Percentiles rank a stretch among this genome's conserved stretches.
Evolutionary conservation across 2,888 invertebrate genomes (phyloP).

Genomic region (Augiades crinisus): DNA sequence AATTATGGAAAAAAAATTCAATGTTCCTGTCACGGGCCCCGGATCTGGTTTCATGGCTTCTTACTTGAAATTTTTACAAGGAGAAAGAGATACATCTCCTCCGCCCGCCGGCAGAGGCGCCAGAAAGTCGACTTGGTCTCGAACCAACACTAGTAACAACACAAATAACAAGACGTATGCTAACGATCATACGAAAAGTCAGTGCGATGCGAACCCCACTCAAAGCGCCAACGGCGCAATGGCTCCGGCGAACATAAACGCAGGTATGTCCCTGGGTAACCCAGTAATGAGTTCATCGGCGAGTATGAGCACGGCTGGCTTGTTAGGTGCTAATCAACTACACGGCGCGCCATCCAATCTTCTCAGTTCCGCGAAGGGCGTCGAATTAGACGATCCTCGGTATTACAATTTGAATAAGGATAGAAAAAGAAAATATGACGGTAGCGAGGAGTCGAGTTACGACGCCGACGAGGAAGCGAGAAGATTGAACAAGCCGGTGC

Average conservation of each 20-base stretch:
- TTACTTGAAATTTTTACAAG: constrained; percentile 91
- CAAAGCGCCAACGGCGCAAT: constrained; percentile 72
- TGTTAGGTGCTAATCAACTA: constrained; percentile 70
- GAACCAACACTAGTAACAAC: constrained; percentile 66
- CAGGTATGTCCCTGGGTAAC: constrained; percentile 63
- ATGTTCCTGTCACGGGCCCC: constrained; percentile 80
- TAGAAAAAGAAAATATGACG: constrained; percentile 85
- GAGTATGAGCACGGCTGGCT: constrained; percentile 61
- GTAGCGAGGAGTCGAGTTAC: constrained; percentile 84
- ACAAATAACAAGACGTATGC: constrained; percentile 64
- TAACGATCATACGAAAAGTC: constrained; percentile 62
- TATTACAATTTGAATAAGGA: constrained; percentile 88
- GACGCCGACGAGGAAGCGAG: constrained; percentile 81
- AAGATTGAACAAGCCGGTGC: constrained; percentile 73
- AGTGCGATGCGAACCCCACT: constrained; percentile 58
- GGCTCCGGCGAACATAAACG: constrained; percentile 56
- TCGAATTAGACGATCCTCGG: constrained; percentile 85
- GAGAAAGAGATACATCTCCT: constrained; percentile 90
- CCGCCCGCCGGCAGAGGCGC: constrained; percentile 86
- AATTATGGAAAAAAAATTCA: constrained; percentile 83
- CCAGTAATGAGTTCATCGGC: constrained; percentile 61
- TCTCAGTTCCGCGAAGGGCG: constrained; percentile 61
- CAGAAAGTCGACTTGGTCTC: constrained; percentile 85
- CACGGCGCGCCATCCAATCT: constrained; percentile 59
- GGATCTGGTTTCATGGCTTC: constrained; percentile 93